Evolutionary conservation across 2,797 vertebrate species (phyloP).

Genomic region (Mus caroli): DNA sequence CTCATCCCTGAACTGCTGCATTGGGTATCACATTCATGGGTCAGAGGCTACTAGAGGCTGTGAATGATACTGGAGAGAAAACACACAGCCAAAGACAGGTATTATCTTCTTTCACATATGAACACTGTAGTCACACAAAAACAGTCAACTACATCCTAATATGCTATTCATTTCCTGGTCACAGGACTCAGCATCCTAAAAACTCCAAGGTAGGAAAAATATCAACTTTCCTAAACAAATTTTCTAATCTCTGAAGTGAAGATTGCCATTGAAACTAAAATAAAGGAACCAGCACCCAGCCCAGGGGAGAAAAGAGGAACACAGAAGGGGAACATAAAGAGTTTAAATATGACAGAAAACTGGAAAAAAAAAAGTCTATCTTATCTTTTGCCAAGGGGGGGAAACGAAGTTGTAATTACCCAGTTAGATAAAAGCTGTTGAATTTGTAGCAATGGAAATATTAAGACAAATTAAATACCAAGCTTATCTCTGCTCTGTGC

Average conservation of each 20-base stretch:
- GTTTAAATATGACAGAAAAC: conserved; percentile 80
- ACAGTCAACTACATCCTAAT: not conserved
- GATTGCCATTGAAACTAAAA: conserved; percentile 65
- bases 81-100: not conserved
- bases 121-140: not conserved
- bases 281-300: conserved; percentile 48
- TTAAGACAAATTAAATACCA: conserved; percentile 88
- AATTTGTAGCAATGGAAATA: conserved; percentile 86
- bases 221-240: conserved; percentile 50
- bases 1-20: no score
- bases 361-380: conserved; percentile 67
- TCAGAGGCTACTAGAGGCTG: not conserved
- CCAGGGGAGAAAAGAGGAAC: conserved; percentile 5
- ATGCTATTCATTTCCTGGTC: not conserved
- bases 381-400: conserved; percentile 68
- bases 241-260: conserved; percentile 44
- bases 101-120: not conserved
- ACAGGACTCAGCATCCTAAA: not conserved
- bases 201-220: not conserved
- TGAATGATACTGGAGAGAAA: not conserved
- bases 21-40: not conserved
- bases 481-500: conserved; percentile 84
- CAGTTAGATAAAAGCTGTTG: conserved; percentile 86
- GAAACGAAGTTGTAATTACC: conserved; percentile 80
- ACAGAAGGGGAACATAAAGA: conserved; percentile 51